phyloP scores from a whole-genome alignment of 2,888 invertebrate genomes.

The Fissipunctia ypsillon region DNA sequence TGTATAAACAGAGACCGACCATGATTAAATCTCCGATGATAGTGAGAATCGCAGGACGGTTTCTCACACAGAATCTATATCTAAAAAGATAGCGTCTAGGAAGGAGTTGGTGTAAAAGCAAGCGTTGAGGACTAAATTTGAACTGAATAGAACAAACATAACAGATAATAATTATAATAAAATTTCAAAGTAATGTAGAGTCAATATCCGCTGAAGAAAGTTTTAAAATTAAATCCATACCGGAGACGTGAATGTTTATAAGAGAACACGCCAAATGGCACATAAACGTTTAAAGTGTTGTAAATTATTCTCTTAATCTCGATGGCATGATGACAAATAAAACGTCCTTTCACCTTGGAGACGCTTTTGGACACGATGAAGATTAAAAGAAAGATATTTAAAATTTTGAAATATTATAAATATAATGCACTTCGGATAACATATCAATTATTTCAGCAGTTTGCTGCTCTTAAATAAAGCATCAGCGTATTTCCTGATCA shows the following conservation, averaged over 20 bases:
- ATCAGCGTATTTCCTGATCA: constrained; percentile 40
- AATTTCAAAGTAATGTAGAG: constrained; percentile 28
- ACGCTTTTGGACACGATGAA: constrained; percentile 64
- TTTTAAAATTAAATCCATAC: constrained; percentile 77
- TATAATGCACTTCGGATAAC: constrained; percentile 24
- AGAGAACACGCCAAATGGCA: constrained; percentile 83
- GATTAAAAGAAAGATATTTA: constrained; percentile 25
- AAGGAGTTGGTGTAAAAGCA: background rate
- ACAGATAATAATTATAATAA: constrained; percentile 29
- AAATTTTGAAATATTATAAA: constrained; percentile 22
- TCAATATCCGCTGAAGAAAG: constrained; percentile 64
- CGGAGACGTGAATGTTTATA: constrained; percentile 77
- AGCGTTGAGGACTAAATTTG: background rate
- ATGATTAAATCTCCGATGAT: background rate
- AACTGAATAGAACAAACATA: background rate
- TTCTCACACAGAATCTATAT: background rate
- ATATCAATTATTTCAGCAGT: constrained; percentile 28
- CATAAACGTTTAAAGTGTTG: constrained; percentile 83
- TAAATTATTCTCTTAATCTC: constrained; percentile 82
- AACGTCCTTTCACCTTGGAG: constrained; percentile 83
- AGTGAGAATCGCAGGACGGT: background rate
- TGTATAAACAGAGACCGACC: background rate
- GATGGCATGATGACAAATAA: constrained; percentile 81
- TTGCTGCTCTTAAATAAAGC: constrained; percentile 7
- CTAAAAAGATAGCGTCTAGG: background rate